A percentile compares a stretch with the other conserved stretches of the same genome.
Conservation (phyloP, 2,797 vertebrate species). For the Phrynocephalus forsythii region DNA sequence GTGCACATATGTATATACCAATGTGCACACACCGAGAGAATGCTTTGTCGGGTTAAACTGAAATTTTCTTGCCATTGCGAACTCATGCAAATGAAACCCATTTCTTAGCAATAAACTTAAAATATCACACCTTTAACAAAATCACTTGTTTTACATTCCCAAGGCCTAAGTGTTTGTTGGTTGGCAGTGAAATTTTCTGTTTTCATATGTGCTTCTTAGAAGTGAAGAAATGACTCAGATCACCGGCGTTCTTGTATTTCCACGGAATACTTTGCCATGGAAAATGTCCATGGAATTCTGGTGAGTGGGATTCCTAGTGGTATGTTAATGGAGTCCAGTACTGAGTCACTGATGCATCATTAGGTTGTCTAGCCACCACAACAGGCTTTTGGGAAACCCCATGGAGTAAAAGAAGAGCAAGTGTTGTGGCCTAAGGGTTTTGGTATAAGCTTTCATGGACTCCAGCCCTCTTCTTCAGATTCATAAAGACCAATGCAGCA, state of each 20-base stretch:
- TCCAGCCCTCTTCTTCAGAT: too few relatives aligned
- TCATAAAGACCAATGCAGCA: not conserved
- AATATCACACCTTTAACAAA: not conserved
- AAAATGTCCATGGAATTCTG: not conserved
- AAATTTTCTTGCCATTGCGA: slow-evolving; percentile 36
- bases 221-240: not conserved
- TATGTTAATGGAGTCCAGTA: not conserved
- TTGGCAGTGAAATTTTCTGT: not conserved
- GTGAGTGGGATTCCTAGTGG: not conserved
- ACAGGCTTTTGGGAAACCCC: not conserved
- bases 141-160: slow-evolving; percentile 32
- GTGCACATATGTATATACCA: not conserved
- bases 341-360: not conserved
- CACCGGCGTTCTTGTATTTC: not conserved
- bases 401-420: not conserved
- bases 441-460: too few relatives aligned
- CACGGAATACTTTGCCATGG: not conserved
- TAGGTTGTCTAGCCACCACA: not conserved
- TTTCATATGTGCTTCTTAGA: not conserved
- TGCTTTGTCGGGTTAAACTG: slow-evolving; percentile 53
- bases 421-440: too few relatives aligned
- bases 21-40: not conserved
- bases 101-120: slow-evolving; percentile 2
- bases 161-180: not conserved
- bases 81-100: slow-evolving; percentile 63